A percentile compares a stretch with the other conserved stretches of the same genome.
Conservation (phyloP, 2,888 invertebrate genomes). For the Luperina testacea region DNA sequence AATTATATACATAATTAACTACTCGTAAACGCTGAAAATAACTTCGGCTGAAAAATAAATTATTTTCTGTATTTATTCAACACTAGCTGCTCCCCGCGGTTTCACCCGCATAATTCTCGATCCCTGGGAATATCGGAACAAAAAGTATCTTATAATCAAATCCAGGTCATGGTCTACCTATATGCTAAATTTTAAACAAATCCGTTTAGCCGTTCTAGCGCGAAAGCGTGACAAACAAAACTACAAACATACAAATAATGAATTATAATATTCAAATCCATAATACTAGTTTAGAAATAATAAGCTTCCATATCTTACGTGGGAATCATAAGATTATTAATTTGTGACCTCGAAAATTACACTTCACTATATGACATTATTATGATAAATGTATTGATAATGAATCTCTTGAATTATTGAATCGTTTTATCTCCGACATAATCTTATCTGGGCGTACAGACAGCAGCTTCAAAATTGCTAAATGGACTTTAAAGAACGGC, state of each 20-base stretch:
- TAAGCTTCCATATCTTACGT: not conserved
- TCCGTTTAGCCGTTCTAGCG: not conserved
- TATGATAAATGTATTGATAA: slow-evolving; percentile 56
- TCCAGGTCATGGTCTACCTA: not conserved
- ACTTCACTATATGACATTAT: slow-evolving; percentile 36
- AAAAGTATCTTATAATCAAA: not conserved
- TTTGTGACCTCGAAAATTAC: slow-evolving; percentile 31
- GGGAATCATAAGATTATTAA: slow-evolving; percentile 22
- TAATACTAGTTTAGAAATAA: not conserved
- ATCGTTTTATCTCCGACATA: slow-evolving; percentile 37
- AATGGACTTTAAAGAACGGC: slow-evolving; percentile 58
- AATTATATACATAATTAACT: not conserved
- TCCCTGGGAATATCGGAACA: not conserved
- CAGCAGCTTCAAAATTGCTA: slow-evolving; percentile 41
- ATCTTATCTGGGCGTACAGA: slow-evolving; percentile 55
- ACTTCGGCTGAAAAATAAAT: not conserved
- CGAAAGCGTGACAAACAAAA: not conserved
- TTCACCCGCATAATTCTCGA: not conserved
- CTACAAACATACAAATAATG: not conserved
- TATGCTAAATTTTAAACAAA: not conserved
- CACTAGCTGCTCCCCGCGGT: not conserved
- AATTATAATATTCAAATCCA: not conserved
- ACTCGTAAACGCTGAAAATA: not conserved
- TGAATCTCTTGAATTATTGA: slow-evolving; percentile 43
- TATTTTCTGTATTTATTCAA: not conserved